Evolutionary conservation across 2,888 invertebrate genomes (phyloP), one percentile per base, ranked within the genome.

Genomic region (Aleiodes leptofemur): DNA sequence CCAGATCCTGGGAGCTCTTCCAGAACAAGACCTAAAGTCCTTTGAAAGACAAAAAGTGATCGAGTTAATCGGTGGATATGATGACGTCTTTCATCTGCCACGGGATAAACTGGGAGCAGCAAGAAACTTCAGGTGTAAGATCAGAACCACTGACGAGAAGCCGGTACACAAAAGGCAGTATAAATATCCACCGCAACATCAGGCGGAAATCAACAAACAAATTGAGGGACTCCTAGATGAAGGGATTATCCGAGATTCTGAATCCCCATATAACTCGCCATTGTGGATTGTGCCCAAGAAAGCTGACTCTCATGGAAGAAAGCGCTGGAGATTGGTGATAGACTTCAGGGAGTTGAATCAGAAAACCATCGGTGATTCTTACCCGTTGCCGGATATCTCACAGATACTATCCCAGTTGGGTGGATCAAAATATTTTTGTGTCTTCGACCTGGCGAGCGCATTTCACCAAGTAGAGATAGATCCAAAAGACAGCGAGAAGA

Each of bases 291-390:
- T 81, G 5, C 77, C 77, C 0, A 81, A 81, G 66, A 79, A 83
- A 53, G 11, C 71, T 8, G 81, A 82, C 57, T 77, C 79, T 16
- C 73, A 74, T 3, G 79, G 81, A 4, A 76, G 79, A 23, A 72
- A 64, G 57, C 43, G 72, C 53, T 81, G 74, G 74, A 72, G 81
- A 53, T 29, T 82, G 16, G 79, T 82, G n/a, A 76, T 81, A 8
- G 81, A 83, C 69, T 82, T 78, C 29, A 29, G 82, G n/a, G 73
- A 79, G 51, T 43, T 82, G 9, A 83, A 84, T 61, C 72, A 80
- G 34, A 74, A 77, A 31, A 83, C 80, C 3, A 68, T 79, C 11
- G 77, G 66, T 5, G 78, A 82, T 71, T 69, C 75, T 6, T 81
- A 78, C 77, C 82, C 77, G 1, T 61, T 82, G 14, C 81, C 80